Base-by-base conservation (phyloP, 2,113 vertebrate species). In the Saguinus midas region DNA sequence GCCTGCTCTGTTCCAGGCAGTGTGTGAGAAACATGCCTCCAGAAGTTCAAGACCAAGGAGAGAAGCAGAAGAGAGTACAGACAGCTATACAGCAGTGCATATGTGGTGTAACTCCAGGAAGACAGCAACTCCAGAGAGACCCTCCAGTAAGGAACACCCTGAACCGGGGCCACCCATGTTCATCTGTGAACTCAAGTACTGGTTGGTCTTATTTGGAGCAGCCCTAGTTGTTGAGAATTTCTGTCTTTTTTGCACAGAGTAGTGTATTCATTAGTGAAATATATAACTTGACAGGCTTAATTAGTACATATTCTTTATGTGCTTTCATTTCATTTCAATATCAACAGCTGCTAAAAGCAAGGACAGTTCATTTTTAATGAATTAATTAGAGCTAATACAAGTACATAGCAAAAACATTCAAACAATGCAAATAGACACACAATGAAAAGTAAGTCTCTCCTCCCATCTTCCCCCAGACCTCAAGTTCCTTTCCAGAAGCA, bases 331-430 rank as follows among this genome's bases (percentile, higher is more conserved):
- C 48, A 83, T 93, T 96, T 95, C 87, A 92, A 20, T 90, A 95
- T 91, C 84, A 93, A 90, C 79, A 96, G 91, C 87, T 90, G 87
- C 70, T 82, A 92, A 90, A 94, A 90, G 57, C 40, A 96, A 94
- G 48, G 93, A 43, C 72, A 83, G 87, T 50, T 97, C 79, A 9
- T 94, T 94, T 96, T 95, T 96, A 93, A 97, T 87, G 87, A 96
- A 95, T 97, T 94, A 93, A 96, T 92, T 97, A 96, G 68, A 96
- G 95, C 14, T 81, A 90, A 92, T 45, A 80, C 18, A n/a, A 40
- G 40, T 27, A 57, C 16, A 52, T 43, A 72, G 75, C 80, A 92
- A 96, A 96, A 95, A 90, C 70, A 92, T 32, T 94, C 29, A 75
- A 92, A 87, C 14, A 94, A 73, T 57, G 87, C 87, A 90, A 90